Evolutionary conservation across 2,888 invertebrate species (phyloP).

Genomic region (Ryuthela nishihirai): DNA sequence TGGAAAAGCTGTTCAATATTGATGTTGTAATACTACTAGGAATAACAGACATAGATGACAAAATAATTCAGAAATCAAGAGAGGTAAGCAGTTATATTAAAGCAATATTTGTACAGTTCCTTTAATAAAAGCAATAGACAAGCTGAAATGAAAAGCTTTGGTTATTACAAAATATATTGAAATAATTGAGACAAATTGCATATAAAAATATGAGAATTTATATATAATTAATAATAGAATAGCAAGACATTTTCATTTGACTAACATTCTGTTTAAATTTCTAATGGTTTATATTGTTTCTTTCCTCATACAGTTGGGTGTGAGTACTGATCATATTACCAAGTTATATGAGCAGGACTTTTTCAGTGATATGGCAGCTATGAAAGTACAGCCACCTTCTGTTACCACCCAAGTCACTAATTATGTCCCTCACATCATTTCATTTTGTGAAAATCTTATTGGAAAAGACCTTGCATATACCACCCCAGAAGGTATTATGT

Average conservation of each 20-base stretch:
- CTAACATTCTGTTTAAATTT: no score
- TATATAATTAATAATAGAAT: no score
- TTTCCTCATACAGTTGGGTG: slow-evolving; percentile 1
- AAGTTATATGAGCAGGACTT: slow-evolving; percentile 75
- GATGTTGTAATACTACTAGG: slow-evolving; percentile 81
- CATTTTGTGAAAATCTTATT: slow-evolving; percentile 67
- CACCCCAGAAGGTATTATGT: slow-evolving; percentile 60
- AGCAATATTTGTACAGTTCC: no score
- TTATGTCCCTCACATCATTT: slow-evolving; percentile 70
- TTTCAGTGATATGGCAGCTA: slow-evolving; percentile 66
- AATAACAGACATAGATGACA: slow-evolving; percentile 91
- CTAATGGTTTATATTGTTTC: neutral
- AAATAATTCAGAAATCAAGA: slow-evolving; percentile 71
- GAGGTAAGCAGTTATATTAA: slow-evolving; percentile 46
- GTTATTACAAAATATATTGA: no score
- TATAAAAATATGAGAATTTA: no score
- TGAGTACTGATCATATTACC: slow-evolving; percentile 53
- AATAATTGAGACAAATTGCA: no score
- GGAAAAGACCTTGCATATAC: slow-evolving; percentile 65
- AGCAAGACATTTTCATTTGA: no score
- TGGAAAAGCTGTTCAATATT: slow-evolving; percentile 69
- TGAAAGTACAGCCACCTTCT: slow-evolving; percentile 69
- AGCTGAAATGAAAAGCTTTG: no score
- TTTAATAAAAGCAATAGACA: no score
- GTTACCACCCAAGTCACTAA: slow-evolving; percentile 73